Conservation (phyloP, 2,113 vertebrate species). For the Cacatua alba region DNA sequence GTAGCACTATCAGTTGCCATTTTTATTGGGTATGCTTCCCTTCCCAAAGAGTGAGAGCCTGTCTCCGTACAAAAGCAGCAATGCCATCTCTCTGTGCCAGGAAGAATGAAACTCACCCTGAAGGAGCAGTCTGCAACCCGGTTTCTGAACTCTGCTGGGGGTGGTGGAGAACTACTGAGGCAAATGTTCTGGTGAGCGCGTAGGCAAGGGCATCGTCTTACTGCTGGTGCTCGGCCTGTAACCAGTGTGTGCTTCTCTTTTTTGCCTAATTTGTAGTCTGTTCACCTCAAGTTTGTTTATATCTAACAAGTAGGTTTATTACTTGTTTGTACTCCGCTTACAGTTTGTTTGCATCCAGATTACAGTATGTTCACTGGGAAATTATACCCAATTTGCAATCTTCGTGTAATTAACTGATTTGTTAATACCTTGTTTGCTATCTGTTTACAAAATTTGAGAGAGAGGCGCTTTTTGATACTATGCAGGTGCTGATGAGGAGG, state of each 20-base stretch:
- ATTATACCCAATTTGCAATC: background rate
- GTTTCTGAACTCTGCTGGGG: background rate
- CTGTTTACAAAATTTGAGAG: slow-evolving; percentile 1
- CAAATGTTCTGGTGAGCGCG: accelerated
- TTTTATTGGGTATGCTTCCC: background rate
- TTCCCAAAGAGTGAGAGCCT: background rate
- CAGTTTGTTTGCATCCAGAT: slow-evolving; percentile 20
- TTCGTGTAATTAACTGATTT: slow-evolving; percentile 15
- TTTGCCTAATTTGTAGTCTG: slow-evolving; percentile 9
- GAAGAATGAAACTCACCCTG: background rate
- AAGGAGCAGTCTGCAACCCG: background rate
- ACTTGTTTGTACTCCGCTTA: slow-evolving; percentile 11
- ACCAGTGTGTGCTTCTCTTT: background rate
- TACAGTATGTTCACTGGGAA: slow-evolving; percentile 1
- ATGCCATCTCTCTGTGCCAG: background rate
- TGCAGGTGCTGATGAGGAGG: background rate
- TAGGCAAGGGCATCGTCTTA: background rate
- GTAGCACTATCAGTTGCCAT: background rate
- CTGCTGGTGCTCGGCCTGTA: background rate
- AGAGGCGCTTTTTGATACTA: background rate
- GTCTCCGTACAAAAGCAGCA: background rate
- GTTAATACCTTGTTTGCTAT: background rate
- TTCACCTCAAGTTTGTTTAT: slow-evolving; percentile 12
- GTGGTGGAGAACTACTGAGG: background rate
- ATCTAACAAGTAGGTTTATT: background rate